Conservation (phyloP, 1,140 invertebrate species). For the Gonatopus flavifemur region DNA sequence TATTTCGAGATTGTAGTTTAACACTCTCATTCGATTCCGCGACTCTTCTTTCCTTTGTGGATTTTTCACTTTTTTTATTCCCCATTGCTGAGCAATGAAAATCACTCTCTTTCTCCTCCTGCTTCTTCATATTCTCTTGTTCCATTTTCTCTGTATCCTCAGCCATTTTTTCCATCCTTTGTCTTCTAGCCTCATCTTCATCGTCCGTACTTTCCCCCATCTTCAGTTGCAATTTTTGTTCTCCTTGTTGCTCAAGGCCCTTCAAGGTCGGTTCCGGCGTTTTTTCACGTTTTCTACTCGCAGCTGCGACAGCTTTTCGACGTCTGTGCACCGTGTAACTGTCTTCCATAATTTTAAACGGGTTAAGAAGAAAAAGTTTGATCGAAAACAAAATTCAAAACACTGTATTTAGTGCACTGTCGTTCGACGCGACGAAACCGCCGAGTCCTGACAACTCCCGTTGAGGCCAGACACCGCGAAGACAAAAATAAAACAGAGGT, state of each 20-base stretch:
- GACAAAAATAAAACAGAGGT: conserved; percentile 53
- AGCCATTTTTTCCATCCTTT: conserved; percentile 48
- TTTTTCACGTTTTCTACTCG: conserved; percentile 46
- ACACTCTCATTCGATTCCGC: not conserved
- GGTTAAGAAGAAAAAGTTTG: not conserved
- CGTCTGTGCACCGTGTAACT: conserved; percentile 53
- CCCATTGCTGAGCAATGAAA: too few relatives aligned
- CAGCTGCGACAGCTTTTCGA: conserved; percentile 46
- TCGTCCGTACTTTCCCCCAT: conserved; percentile 28
- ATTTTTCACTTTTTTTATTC: too few relatives aligned
- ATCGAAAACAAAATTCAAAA: not conserved
- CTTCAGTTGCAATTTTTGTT: not conserved
- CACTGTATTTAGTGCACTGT: not conserved
- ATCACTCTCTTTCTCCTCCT: not conserved
- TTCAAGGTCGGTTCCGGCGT: conserved; percentile 40
- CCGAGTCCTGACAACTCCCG: not conserved
- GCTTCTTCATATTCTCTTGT: conserved; percentile 16
- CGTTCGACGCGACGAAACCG: not conserved
- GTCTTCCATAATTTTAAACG: conserved; percentile 45
- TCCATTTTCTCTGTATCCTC: conserved; percentile 47
- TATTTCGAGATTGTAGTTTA: not conserved
- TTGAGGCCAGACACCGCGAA: conserved; percentile 13
- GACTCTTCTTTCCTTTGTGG: too few relatives aligned
- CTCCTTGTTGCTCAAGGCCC: conserved; percentile 2
- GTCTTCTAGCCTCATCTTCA: conserved; percentile 39